Conservation (phyloP, 2,888 invertebrate species). For the Cheilosia urbana region DNA sequence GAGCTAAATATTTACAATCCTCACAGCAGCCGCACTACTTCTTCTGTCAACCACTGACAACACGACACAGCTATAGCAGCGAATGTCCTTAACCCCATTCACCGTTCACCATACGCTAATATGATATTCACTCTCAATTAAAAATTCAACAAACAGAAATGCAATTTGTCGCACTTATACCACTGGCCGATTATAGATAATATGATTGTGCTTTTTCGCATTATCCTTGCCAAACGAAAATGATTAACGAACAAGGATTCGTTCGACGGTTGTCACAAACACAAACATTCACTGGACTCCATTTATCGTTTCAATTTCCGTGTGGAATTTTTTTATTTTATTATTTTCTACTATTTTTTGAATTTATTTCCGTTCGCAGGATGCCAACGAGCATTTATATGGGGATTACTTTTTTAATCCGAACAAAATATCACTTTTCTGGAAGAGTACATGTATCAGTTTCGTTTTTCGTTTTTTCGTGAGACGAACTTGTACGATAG, state of each 20-base stretch:
- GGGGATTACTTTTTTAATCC: slow-evolving; percentile 4
- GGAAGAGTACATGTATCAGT: no score
- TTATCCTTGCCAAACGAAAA: slow-evolving; percentile 35
- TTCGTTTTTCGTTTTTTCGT: no score
- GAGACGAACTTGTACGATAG: no score
- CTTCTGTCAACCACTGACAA: not conserved
- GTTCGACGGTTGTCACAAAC: not conserved
- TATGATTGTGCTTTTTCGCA: slow-evolving; percentile 25
- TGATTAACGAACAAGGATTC: not conserved
- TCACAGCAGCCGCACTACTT: not conserved
- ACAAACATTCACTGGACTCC: not conserved
- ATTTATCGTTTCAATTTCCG: slow-evolving; percentile 41
- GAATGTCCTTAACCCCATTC: slow-evolving; percentile 5
- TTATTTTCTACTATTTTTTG: not conserved
- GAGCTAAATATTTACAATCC: not conserved
- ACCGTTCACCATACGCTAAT: no score
- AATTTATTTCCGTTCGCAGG: slow-evolving; percentile 14
- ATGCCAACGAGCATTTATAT: not conserved
- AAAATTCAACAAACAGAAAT: slow-evolving; percentile 41
- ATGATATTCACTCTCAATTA: slow-evolving; percentile 15
- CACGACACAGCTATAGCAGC: slow-evolving; percentile 2
- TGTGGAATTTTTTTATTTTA: not conserved
- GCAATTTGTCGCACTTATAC: slow-evolving; percentile 37
- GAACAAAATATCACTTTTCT: not conserved
- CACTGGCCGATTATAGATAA: slow-evolving; percentile 30